A percentile compares a stretch with the other conserved stretches of the same genome.
Conservation (phyloP, 2,888 invertebrate genomes). For the Hetaerina titia region DNA sequence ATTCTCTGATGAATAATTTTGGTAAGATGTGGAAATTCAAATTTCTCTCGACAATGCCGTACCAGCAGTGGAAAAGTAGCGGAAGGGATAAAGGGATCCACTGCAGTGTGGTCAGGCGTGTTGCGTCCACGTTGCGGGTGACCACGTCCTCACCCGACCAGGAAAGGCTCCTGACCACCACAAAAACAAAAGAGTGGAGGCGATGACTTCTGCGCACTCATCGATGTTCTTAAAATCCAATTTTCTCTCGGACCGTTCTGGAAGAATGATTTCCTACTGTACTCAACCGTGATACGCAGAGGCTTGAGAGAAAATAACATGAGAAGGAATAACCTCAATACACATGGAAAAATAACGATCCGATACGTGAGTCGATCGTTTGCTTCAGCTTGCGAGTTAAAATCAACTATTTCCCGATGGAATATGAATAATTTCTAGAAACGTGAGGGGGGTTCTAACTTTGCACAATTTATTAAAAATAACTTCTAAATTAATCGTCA, state of each 20-base stretch:
- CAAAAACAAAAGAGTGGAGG: constrained; percentile 37
- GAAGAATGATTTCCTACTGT: background rate
- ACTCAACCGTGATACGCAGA: background rate
- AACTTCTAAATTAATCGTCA: too few relatives aligned
- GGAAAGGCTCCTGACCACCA: constrained; percentile 60
- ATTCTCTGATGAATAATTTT: too few relatives aligned
- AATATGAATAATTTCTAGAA: too few relatives aligned
- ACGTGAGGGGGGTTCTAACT: too few relatives aligned
- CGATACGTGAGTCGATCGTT: background rate
- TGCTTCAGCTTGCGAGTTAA: too few relatives aligned
- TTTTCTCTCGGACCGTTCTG: constrained; percentile 46
- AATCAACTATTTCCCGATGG: too few relatives aligned
- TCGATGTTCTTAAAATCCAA: constrained; percentile 64
- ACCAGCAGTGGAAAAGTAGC: background rate
- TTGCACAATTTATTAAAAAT: too few relatives aligned
- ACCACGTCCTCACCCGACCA: constrained; percentile 59
- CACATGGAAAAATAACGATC: background rate
- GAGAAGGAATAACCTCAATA: background rate
- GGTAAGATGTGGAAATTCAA: too few relatives aligned
- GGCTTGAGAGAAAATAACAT: background rate
- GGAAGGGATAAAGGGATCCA: background rate
- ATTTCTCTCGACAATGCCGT: background rate
- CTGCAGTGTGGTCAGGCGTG: constrained; percentile 59
- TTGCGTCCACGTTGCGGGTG: constrained; percentile 61
- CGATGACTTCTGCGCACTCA: constrained; percentile 53